Base-by-base conservation (phyloP, 2,113 vertebrate genomes). In the Sinocyclocheilus grahami region DNA sequence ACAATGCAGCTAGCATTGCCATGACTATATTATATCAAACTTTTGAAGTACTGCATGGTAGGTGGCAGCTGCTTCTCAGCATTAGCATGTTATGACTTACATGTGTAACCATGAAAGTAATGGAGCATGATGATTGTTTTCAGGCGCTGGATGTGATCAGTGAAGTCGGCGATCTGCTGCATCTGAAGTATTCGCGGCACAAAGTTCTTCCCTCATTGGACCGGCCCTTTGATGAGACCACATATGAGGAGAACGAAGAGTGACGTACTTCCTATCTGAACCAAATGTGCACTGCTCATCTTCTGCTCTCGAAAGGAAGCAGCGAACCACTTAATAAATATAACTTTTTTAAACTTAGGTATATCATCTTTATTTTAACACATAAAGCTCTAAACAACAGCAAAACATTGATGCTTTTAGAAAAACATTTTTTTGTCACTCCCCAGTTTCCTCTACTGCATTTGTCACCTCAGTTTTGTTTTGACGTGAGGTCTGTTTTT, bases 191-290 rank as follows among this genome's bases (percentile, higher is more conserved):
- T 76, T 97, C 95, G 24, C 95, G 95, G 60, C 96, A 92, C 63
- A 95, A 93, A 88, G 88, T 95, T 90, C 93, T 96, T 18, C 95
- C 96, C 33, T 92, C 96, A 0, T 91, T 96, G 89, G 95, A 96
- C 90, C 93, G 95, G 76, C 94, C 95, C 0, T 96, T 96, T 87
- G 95, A 97, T 0, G 96, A 97, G 92, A 96, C 94, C 30, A 96
- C 95, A 0, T 97, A 97, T 3, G 96, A 97, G 91, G 96, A 97
- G 89, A 96, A 94, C 24, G 96, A 97, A 93, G 95, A 97, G 90
- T 97, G 94, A 97, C 30, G 0, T 3, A 48, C 84, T 78, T 85
- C 82, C 58, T 53, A 46, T 42, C 42, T 7, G 5, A 86, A 63
- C 83, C 85, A 85, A 87, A 86, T 60, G 46, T 90, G 87, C 84